Base-by-base conservation (phyloP, 2,113 vertebrate genomes). In the Eublepharis macularius region DNA sequence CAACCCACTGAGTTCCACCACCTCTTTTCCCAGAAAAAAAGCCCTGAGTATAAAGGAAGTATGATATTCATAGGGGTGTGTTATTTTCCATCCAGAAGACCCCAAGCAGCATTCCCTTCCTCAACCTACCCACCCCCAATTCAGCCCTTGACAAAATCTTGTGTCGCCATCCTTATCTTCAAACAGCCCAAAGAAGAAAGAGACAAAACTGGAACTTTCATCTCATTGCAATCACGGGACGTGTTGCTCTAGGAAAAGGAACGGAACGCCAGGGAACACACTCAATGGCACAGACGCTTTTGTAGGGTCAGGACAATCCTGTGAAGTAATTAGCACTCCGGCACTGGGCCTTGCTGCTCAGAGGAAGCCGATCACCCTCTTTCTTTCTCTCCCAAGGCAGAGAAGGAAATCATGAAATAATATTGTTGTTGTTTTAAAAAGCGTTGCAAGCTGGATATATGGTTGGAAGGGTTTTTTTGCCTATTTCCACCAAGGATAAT, bases 281-380 rank as follows among this genome's bases (percentile, higher is more conserved):
- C 54, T 6, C n/a, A 86, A 72, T 90, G 92, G 91, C 88, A 86
- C 88, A 90, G 90, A 90, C 89, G 91, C 93, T 89, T 93, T 91
- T 87, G 88, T 84, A 89, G 91, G 93, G 94, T 93, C 93, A 93
- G 93, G 87, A 91, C 92, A 93, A 93, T 92, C 82, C 89, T 92
- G 84, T 77, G 75, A 89, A 93, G 92, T 93, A 94, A 93, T 94
- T 94, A 93, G 88, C 49, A 90, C 91, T 80, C 82, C 89, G 91
- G 94, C 85, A 76, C 84, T 88, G 89, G 87, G 87, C 95, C 92
- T 94, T 93, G 89, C 88, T 90, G 86, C 91, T 91, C 77, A 54
- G 1, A 0, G 80, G 87, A 93, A 94, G 89, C 24, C 4, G 91
- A 80, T 87, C 29, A 6, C 73, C 87, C 93, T 69, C 79, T 82